Percentiles rank a stretch among this genome's conserved stretches.
Conservation (phyloP, 2,797 vertebrate genomes). For the Sternotherus odoratus region DNA sequence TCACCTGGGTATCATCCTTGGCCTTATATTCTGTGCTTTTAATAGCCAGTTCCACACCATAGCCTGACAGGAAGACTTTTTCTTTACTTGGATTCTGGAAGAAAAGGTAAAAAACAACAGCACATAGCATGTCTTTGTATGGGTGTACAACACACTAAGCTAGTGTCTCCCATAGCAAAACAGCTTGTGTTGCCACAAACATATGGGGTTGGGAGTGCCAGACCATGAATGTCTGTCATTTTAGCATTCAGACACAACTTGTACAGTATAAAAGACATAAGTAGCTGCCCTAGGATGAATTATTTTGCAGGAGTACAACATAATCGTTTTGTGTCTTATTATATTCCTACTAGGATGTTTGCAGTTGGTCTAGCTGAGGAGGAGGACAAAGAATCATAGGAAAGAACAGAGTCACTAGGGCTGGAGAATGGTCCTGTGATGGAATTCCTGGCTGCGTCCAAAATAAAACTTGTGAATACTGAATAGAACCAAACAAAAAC, state of each 20-base stretch:
- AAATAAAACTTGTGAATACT: not conserved
- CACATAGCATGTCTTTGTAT: not conserved
- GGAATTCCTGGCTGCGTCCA: not conserved
- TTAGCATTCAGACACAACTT: not conserved
- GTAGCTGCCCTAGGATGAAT: not conserved
- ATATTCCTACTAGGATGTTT: not conserved
- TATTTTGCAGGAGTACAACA: not conserved
- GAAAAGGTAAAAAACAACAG: slow-evolving; percentile 1
- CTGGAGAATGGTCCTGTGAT: not conserved
- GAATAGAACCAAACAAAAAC: not conserved
- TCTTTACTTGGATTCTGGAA: slow-evolving; percentile 87
- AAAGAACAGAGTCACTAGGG: not conserved
- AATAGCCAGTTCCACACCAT: slow-evolving; percentile 97
- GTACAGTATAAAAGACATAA: rapidly evolving
- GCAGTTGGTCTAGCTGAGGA: not conserved
- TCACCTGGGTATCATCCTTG: slow-evolving; percentile 99
- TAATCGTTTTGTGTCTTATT: not conserved
- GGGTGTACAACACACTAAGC: not conserved
- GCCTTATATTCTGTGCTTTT: slow-evolving; percentile 99
- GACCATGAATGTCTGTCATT: not conserved
- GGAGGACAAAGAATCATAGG: not conserved
- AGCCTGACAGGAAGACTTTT: slow-evolving; percentile 94
- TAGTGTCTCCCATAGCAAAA: not conserved
- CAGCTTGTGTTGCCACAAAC: not conserved
- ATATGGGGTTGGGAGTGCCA: not conserved